Base-by-base conservation (phyloP, 37 sponge, comb jelly and placozoan genomes). In the Oopsacas minuta region DNA sequence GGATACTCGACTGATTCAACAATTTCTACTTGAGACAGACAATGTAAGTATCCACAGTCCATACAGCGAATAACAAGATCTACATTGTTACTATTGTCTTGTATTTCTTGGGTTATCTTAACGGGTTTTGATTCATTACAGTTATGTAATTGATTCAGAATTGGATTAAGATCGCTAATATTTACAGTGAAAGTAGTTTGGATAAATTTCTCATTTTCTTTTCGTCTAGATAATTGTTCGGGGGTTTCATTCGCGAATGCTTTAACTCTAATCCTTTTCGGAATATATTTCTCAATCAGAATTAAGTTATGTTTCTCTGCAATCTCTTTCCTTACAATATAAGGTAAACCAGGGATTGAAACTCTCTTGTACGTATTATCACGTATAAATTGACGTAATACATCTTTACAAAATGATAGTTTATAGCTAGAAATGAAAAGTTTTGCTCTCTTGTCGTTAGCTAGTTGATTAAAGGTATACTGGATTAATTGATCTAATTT, bases 281-380 rank as follows among this genome's bases (percentile, higher is more conserved):
- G 75, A 61, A 61, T 34, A 61, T 61, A 61, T n/a, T n/a, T 10
- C 75, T 61, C 75, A 3, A 61, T 25, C 22, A 61, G 22, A 25
- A 32, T 61, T 32, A 61, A 34, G 22, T 61, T 61, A n/a, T 61
- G 30, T 61, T 25, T 10, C 75, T 61, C 75, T 3, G 75, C 75
- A 32, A 61, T 61, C 22, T 61, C 75, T 34, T 7, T 61, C 22
- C 30, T 61, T 25, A 61, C 75, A 25, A 61, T 61, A 61, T 61
- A 61, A 7, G 75, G 30, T 34, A 34, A 61, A 3, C 75, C 75
- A 61, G 75, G 75, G 22, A 61, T n/a, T 61, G 75, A 61, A n/a
- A 61, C 75, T 61, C 28, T 61, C 30, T 61, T 61, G 22, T 61
- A 61, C 75, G 75, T 61, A 34, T 61, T 61, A 12, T 61, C 75